phyloP scores from a whole-genome alignment of 2,888 invertebrate species.

The Hypselothyrea guttata region DNA sequence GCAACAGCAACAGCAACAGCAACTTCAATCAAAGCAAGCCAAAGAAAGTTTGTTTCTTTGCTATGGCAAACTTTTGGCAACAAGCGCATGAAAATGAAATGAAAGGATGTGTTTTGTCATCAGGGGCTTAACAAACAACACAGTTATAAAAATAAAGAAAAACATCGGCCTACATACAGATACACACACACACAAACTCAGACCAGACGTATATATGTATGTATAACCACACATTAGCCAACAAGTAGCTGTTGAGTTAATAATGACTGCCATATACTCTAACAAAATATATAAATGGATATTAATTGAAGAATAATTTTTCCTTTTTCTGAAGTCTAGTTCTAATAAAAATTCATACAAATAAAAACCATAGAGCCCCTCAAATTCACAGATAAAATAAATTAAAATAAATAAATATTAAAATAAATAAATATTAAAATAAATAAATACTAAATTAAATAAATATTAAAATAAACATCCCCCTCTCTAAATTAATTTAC shows the following conservation, averaged over 20 bases:
- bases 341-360: too few species aligned
- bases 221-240: constrained; percentile 12
- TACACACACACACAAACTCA: background rate
- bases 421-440: too few species aligned
- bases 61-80: constrained; percentile 34
- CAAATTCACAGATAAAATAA: too few species aligned
- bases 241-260: constrained; percentile 30
- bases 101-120: constrained; percentile 42
- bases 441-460: too few species aligned
- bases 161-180: constrained; percentile 1
- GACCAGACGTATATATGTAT: background rate
- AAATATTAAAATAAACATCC: too few species aligned
- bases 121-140: constrained; percentile 20
- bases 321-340: too few species aligned
- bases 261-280: constrained; percentile 21
- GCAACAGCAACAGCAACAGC: background rate
- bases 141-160: background rate
- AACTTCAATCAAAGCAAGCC: background rate
- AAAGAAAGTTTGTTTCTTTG: constrained; percentile 30
- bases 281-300: background rate
- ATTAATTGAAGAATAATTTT: too few species aligned
- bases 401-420: too few species aligned
- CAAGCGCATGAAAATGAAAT: constrained; percentile 28
- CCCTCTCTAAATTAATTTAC: too few species aligned
- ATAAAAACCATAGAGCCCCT: too few species aligned